A percentile compares a stretch with the other conserved stretches of the same genome.
Conservation (phyloP, 37 sponge, comb jelly and placozoan genomes). For the Agelas oroides region DNA sequence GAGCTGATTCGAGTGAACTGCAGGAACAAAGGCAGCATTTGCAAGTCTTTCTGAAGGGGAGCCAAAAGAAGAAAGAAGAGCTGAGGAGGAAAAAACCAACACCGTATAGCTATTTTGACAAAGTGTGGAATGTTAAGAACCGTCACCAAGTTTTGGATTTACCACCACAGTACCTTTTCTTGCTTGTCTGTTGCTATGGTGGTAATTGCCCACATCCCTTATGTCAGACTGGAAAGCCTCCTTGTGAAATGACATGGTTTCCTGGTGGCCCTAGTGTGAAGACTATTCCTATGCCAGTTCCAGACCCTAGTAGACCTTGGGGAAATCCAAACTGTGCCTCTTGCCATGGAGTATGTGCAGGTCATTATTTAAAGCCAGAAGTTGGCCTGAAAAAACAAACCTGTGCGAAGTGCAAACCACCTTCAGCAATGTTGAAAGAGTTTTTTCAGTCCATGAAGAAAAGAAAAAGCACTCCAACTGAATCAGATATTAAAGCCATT, state of each 20-base stretch:
- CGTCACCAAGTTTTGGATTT: neutral
- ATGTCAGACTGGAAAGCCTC: neutral
- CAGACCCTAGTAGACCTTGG: neutral
- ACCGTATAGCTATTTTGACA: constrained; percentile 14
- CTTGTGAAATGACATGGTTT: neutral
- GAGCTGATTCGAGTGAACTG: neutral
- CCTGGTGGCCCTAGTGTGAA: neutral
- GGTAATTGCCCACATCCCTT: neutral
- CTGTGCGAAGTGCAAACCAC: too few species aligned
- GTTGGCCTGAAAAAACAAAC: neutral
- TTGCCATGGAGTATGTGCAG: neutral
- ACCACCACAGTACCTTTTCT: constrained; percentile 1
- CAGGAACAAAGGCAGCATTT: too few species aligned
- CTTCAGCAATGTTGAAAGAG: too few species aligned
- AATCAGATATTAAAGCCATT: too few species aligned
- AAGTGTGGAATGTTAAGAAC: constrained; percentile 6
- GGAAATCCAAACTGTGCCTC: neutral
- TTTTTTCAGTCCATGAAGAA: too few species aligned
- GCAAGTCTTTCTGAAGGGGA: too few species aligned
- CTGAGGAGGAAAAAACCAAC: neutral
- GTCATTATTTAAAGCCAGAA: neutral
- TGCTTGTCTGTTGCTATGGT: constrained; percentile 6
- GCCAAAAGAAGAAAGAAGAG: neutral
- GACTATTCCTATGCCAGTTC: neutral
- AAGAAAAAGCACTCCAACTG: too few species aligned